phyloP scores from a whole-genome alignment of 2,113 vertebrate species.

The Gasterosteus aculeatus region DNA sequence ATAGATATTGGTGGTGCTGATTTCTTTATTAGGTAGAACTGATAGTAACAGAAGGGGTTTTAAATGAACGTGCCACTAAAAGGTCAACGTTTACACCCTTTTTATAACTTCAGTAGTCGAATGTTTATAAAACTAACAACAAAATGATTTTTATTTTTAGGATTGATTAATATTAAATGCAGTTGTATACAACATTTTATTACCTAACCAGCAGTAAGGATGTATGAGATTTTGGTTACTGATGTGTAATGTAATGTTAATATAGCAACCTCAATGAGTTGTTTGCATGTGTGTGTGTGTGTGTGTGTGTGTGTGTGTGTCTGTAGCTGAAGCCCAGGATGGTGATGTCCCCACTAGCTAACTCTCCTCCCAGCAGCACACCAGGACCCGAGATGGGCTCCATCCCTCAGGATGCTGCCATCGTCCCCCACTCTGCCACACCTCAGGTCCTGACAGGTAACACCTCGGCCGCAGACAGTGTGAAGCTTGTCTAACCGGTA shows the following conservation, averaged over 20 bases:
- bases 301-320: slow-evolving; percentile 46
- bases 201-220: neutral
- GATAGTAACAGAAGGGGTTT: neutral
- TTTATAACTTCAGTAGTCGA: too few relatives aligned
- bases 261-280: neutral
- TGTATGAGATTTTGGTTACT: neutral
- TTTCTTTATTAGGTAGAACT: neutral
- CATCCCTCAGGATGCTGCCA: slow-evolving; percentile 93
- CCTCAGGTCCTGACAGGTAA: slow-evolving; percentile 93
- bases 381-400: slow-evolving; percentile 93
- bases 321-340: slow-evolving; percentile 91
- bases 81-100: neutral
- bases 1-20: neutral
- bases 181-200: neutral
- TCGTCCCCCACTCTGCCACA: slow-evolving; percentile 85
- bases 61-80: neutral
- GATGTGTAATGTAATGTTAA: neutral
- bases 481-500: neutral
- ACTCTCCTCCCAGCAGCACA: slow-evolving; percentile 90
- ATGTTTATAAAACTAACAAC: neutral
- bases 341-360: slow-evolving; percentile 89
- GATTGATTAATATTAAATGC: neutral
- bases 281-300: neutral
- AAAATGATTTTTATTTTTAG: neutral
- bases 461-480: neutral